phyloP scores from a whole-genome alignment of 2,113 vertebrate species.

The Chrysochloris asiatica region DNA sequence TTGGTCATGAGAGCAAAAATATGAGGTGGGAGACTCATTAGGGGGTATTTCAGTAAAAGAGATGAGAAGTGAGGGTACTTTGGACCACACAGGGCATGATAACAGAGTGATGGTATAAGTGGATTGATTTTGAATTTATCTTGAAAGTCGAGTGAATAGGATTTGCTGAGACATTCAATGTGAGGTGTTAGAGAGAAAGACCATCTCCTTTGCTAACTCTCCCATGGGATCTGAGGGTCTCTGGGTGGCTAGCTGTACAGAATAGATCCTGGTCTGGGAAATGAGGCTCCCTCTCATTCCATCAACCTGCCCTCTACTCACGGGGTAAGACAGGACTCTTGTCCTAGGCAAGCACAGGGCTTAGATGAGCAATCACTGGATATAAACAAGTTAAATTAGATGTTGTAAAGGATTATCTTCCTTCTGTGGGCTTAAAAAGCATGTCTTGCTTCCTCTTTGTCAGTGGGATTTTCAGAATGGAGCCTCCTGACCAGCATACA shows the following conservation, averaged over 20 bases:
- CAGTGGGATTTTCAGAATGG: neutral
- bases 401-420: constrained; percentile 21
- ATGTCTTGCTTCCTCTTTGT: neutral
- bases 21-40: neutral
- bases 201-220: neutral
- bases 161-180: neutral
- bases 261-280: neutral
- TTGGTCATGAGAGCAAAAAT: neutral
- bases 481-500: rapidly evolving
- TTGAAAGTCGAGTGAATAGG: neutral
- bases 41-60: neutral
- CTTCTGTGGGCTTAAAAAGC: neutral
- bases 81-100: neutral
- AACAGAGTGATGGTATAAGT: neutral
- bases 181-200: neutral
- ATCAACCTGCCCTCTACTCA: neutral
- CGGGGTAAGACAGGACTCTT: neutral
- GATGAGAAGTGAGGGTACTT: neutral
- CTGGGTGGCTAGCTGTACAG: neutral
- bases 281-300: neutral
- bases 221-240: neutral
- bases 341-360: neutral
- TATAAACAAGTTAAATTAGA: constrained; percentile 32
- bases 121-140: neutral
- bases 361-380: constrained; percentile 5